Conservation (phyloP, 1,140 invertebrate species). For the Drosophila albomicans region DNA sequence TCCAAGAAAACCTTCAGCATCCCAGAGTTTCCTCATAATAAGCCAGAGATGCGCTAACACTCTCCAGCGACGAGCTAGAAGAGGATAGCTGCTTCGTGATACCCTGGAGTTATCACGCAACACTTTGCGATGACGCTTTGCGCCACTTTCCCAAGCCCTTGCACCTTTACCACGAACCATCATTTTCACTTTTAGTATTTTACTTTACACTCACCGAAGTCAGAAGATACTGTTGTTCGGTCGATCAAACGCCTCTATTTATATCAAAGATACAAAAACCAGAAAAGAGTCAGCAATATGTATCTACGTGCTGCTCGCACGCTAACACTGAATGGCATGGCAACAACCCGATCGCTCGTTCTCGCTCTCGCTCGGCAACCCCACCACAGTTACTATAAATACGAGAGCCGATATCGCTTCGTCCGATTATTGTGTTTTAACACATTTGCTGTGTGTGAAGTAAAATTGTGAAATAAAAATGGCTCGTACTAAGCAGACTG, state of each 20-base stretch:
- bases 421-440: no score
- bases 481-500: no score
- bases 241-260: neutral
- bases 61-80: constrained; percentile 86
- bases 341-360: no score
- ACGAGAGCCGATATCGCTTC: no score
- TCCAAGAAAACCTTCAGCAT: constrained; percentile 91
- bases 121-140: constrained; percentile 89
- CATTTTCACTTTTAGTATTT: constrained; percentile 83
- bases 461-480: no score
- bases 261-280: neutral
- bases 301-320: no score
- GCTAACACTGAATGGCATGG: no score
- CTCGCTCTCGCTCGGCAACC: no score
- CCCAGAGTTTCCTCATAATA: constrained; percentile 90
- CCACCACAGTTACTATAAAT: no score
- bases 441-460: no score
- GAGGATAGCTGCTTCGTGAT: constrained; percentile 85
- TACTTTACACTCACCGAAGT: constrained; percentile 21
- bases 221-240: constrained; percentile 14
- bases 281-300: no score
- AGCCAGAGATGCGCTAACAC: constrained; percentile 91
- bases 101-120: constrained; percentile 90
- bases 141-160: constrained; percentile 89
- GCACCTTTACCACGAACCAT: constrained; percentile 88